phyloP scores from a whole-genome alignment of 2,797 vertebrate genomes.

The Acropternis orthonyx region DNA sequence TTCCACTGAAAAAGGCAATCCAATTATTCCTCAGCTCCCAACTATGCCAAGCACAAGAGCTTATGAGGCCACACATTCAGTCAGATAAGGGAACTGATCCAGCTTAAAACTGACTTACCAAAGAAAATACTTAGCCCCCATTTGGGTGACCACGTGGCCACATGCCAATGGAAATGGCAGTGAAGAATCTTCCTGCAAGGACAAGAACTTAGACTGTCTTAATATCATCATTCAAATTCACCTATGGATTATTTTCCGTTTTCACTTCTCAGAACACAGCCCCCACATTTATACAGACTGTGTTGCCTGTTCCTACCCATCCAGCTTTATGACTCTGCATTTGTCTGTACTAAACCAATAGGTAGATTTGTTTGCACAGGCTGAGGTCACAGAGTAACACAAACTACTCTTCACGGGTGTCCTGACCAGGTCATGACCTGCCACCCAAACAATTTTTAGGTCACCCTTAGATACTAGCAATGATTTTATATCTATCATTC shows the following conservation, averaged over 20 bases:
- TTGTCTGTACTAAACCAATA: not conserved
- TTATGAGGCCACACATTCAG: constrained; percentile 8
- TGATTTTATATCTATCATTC: not conserved
- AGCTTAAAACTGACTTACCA: not conserved
- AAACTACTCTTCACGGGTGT: not conserved
- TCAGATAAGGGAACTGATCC: constrained; percentile 5
- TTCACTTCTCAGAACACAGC: not conserved
- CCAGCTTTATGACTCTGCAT: not conserved
- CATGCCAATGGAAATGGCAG: not conserved
- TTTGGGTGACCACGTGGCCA: not conserved
- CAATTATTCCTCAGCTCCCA: constrained; percentile 16
- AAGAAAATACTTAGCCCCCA: not conserved
- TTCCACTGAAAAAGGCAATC: constrained; percentile 45
- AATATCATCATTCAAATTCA: not conserved
- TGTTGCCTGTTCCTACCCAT: not conserved
- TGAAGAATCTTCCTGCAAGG: not conserved
- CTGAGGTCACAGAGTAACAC: not conserved
- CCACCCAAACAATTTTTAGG: not conserved
- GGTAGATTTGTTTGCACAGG: not conserved
- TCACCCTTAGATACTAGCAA: not conserved
- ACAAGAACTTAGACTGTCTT: not conserved
- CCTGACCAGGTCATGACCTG: constrained; percentile 7
- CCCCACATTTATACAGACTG: not conserved
- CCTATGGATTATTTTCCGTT: not conserved
- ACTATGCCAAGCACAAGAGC: not conserved